Conservation (phyloP, 2,797 vertebrate genomes). For the Microctenopoma lineatum region DNA sequence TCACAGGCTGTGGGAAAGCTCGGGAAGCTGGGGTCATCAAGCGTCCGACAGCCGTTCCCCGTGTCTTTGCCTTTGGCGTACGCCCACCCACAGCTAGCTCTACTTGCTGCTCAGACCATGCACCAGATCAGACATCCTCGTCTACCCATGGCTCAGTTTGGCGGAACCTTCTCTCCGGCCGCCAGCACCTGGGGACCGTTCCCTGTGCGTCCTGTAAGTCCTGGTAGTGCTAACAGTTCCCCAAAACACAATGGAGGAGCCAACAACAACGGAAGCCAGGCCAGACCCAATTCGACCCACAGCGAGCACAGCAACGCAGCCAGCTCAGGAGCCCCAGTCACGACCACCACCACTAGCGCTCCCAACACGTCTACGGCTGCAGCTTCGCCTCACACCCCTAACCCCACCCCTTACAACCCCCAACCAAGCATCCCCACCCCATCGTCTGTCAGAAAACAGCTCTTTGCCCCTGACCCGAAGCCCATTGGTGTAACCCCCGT, state of each 20-base stretch:
- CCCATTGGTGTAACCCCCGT: conserved; percentile 75
- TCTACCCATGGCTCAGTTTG: conserved; percentile 97
- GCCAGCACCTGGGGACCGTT: conserved; percentile 98
- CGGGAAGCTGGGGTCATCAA: conserved; percentile 91
- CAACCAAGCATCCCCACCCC: conserved; percentile 88
- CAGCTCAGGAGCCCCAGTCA: conserved; percentile 73
- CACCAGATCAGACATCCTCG: conserved; percentile 98
- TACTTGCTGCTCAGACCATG: conserved; percentile 98
- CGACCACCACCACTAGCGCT: conserved; percentile 82
- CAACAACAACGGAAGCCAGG: conserved; percentile 51
- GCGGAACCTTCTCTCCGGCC: conserved; percentile 94
- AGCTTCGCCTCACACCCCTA: conserved; percentile 70
- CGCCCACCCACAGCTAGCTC: conserved; percentile 95
- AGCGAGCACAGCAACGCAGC: conserved; percentile 81
- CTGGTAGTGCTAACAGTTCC: conserved; percentile 94
- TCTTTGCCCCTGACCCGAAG: conserved; percentile 91
- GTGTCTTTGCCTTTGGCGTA: conserved; percentile 96
- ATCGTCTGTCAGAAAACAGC: conserved; percentile 94
- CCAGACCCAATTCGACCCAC: conserved; percentile 76
- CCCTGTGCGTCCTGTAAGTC: conserved; percentile 96
- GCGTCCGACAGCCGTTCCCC: conserved; percentile 92
- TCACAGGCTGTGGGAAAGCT: conserved; percentile 90
- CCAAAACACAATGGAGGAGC: conserved; percentile 92
- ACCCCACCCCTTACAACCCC: conserved; percentile 80
- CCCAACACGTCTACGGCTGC: conserved; percentile 78